A percentile compares a stretch with the other conserved stretches of the same genome.
Conservation (phyloP, 2,888 invertebrate genomes). For the Torymus tubicola region DNA sequence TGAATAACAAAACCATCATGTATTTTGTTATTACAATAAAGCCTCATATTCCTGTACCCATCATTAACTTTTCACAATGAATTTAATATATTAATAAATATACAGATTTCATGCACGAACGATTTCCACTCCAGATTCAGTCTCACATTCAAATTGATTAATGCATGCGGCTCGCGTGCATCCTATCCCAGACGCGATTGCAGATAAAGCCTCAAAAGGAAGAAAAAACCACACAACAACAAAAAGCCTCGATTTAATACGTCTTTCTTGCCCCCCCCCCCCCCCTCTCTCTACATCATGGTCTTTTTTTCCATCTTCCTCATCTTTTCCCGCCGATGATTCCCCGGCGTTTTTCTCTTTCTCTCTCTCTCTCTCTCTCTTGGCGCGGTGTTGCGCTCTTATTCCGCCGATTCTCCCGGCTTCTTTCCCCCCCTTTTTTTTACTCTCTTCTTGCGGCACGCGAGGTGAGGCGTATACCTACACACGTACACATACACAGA, state of each 20-base stretch:
- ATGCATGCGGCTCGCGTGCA: constrained; percentile 13
- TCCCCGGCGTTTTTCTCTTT: constrained; percentile 18
- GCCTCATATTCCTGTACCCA: not conserved
- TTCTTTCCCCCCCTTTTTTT: not conserved
- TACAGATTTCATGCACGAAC: constrained; percentile 19
- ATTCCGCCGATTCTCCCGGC: not conserved
- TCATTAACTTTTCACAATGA: not conserved
- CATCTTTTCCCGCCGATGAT: constrained; percentile 26
- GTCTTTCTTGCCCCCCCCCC: not conserved
- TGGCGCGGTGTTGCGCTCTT: constrained; percentile 11
- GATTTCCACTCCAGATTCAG: constrained; percentile 2
- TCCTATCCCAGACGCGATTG: constrained; percentile 15
- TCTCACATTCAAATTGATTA: constrained; percentile 36
- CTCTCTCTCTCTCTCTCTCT: too few species aligned
- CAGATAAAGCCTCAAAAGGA: constrained; percentile 14
- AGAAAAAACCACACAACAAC: constrained; percentile 22
- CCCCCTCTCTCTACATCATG: not conserved
- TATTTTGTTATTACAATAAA: too few species aligned
- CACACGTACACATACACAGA: too few species aligned
- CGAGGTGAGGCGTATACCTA: constrained; percentile 11
- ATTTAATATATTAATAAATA: constrained; percentile 1
- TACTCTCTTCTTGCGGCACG: not conserved
- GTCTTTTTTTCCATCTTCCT: not conserved
- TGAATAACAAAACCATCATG: too few species aligned
- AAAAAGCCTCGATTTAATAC: constrained; percentile 37